Base-by-base conservation (phyloP, 2,797 vertebrate species). In the Peromyscus aztecus region DNA sequence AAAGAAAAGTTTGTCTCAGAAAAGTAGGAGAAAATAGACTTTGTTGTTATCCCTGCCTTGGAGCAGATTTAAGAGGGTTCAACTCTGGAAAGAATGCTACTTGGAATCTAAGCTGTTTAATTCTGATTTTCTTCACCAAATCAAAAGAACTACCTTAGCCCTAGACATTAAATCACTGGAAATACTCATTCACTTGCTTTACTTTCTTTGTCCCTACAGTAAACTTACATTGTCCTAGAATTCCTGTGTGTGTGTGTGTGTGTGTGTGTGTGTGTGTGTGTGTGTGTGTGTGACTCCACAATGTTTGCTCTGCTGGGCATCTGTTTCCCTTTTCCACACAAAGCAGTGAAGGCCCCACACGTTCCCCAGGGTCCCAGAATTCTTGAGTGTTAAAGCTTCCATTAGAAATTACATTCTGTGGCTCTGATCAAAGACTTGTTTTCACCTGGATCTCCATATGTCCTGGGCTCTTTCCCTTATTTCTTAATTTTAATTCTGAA, bases 401-500 rank as follows among this genome's bases (percentile, higher is more conserved):
- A 61, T 19, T 82, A 65, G n/a, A 61, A 73, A 19, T 91, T 92
- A 34, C 24, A 59, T 78, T 94, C 78, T 77, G 49, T 87, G 61
- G 34, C 16, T 91, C 23, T 52, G 6, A 49, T 92, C 93, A 73
- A 91, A 40, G 23, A 46, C 65, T 89, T 34, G 46, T 40, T 77
- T 57, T 23, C 23, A 97, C 76, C 71, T 65, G 13, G n/a, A 3
- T 95, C 23, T 95, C 46, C 55, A 57, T 69, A 29, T 77, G 86
- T 67, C 65, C 24, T 94, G 82, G 76, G 75, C 81, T 91, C 55
- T 96, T 95, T 92, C 88, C 95, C 94, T 76, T 78, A 27, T 90
- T 97, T 97, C 87, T 93, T 91, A 94, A 95, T 95, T 98, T 81
- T 87, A 89, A 34, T 96, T 96, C 78, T 85, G 90, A 95, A 98